A percentile compares a stretch with the other conserved stretches of the same genome.
Conservation (phyloP, 2,888 invertebrate species). For the Schizotus pectinicornis region DNA sequence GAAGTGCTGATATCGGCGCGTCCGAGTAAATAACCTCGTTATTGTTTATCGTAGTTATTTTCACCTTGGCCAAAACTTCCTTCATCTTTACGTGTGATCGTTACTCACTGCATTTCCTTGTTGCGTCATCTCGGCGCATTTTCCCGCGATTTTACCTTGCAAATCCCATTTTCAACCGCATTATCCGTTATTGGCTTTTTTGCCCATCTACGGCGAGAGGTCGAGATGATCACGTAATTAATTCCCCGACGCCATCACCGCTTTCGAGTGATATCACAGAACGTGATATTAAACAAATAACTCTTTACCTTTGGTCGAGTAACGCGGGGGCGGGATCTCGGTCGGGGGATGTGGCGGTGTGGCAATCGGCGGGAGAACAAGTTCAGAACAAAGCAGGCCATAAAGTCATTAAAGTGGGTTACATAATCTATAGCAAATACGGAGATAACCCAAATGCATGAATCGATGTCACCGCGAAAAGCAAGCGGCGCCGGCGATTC, state of each 20-base stretch:
- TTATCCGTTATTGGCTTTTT: slow-evolving; percentile 19
- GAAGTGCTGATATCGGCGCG: slow-evolving; percentile 15
- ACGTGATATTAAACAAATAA: background rate
- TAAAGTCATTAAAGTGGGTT: slow-evolving; percentile 33
- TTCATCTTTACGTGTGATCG: slow-evolving; percentile 43
- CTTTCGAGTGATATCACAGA: background rate
- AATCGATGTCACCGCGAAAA: slow-evolving; percentile 25
- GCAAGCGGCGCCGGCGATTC: slow-evolving; percentile 6
- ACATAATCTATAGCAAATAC: slow-evolving; percentile 35
- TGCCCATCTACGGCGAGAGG: slow-evolving; percentile 23
- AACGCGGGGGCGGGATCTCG: no score
- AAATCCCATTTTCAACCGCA: background rate
- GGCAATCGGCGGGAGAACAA: background rate
- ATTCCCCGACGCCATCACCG: slow-evolving; percentile 1
- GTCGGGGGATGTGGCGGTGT: no score
- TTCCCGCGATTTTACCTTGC: slow-evolving; percentile 37
- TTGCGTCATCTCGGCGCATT: slow-evolving; percentile 46
- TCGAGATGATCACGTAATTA: slow-evolving; percentile 33
- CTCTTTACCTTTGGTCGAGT: no score
- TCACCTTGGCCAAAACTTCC: slow-evolving; percentile 47
- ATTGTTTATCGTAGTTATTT: slow-evolving; percentile 41
- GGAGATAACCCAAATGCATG: slow-evolving; percentile 35
- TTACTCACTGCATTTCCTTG: slow-evolving; percentile 45
- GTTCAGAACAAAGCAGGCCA: slow-evolving; percentile 27
- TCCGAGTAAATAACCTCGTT: slow-evolving; percentile 37